Evolutionary conservation across 2,888 invertebrate genomes (phyloP).

Genomic region (Mimas tiliae): DNA sequence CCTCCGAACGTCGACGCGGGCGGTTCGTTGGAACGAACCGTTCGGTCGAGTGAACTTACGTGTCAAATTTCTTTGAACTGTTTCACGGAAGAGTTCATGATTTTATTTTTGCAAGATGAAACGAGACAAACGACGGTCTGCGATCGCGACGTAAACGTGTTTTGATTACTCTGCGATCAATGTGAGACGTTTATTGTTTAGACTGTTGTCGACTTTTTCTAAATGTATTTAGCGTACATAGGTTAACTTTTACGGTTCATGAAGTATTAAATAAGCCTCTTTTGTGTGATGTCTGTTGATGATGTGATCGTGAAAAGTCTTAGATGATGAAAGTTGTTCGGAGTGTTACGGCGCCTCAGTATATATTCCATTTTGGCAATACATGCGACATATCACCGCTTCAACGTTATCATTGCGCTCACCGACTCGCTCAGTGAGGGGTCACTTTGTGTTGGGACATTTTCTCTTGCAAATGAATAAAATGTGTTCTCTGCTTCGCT

Average conservation of each 20-base stretch:
- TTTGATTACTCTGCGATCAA: constrained; percentile 61
- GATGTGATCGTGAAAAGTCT: constrained; percentile 39
- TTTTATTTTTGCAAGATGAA: constrained; percentile 56
- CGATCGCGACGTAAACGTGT: constrained; percentile 52
- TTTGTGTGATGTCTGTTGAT: constrained; percentile 49
- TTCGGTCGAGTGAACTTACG: background rate
- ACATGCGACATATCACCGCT: constrained; percentile 48
- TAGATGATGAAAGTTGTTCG: constrained; percentile 45
- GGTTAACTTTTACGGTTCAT: constrained; percentile 66
- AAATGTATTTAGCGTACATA: constrained; percentile 72
- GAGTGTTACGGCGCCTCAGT: constrained; percentile 48
- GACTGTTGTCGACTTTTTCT: constrained; percentile 61
- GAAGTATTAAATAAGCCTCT: constrained; percentile 57
- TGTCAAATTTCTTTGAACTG: constrained; percentile 3
- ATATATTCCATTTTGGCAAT: constrained; percentile 33
- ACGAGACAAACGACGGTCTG: constrained; percentile 44
- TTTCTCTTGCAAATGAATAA: constrained; percentile 53
- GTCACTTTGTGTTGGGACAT: constrained; percentile 40
- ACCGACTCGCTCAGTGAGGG: constrained; percentile 28
- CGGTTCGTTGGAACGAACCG: background rate
- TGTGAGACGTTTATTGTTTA: constrained; percentile 65
- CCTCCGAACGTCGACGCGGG: background rate
- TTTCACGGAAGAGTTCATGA: constrained; percentile 38
- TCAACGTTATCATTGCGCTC: constrained; percentile 36
- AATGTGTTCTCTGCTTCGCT: constrained; percentile 50